Conservation (phyloP, 1,140 invertebrate species). For the Halotydeus destructor region DNA sequence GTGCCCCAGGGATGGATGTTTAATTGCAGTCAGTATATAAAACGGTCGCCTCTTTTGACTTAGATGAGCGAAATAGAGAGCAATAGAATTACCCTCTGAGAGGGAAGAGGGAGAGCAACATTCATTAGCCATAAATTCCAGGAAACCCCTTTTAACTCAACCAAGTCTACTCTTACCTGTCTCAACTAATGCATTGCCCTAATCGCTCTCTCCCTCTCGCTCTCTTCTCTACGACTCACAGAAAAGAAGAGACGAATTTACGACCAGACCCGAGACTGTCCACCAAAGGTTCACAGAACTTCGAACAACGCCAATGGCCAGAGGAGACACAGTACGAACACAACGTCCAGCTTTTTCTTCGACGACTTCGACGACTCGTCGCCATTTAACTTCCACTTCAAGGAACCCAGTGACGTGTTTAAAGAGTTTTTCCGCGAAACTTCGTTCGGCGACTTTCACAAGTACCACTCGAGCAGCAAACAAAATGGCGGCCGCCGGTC, state of each 20-base stretch:
- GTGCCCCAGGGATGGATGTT: no score
- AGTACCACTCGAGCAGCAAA: background rate
- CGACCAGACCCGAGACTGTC: conserved; percentile 54
- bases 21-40: no score
- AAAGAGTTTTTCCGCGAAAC: conserved; percentile 42
- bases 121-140: no score
- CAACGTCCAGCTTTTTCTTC: conserved; percentile 37
- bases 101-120: no score
- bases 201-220: no score
- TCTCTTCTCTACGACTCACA: no score
- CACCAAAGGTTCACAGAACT: conserved; percentile 53
- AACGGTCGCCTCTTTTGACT: no score
- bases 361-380: conserved; percentile 33
- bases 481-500: background rate
- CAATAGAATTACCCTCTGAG: no score
- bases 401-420: conserved; percentile 92
- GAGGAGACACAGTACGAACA: conserved; percentile 26
- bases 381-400: conserved; percentile 60
- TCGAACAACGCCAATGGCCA: conserved; percentile 24
- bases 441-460: conserved; percentile 25
- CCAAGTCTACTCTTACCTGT: conserved; percentile 7
- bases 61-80: no score
- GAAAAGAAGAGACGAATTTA: conserved; percentile 42
- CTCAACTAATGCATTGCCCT: no score
- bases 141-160: conserved; percentile 2